phyloP scores from a whole-genome alignment of 2,888 invertebrate species.

The Taphrorychus bicolor region DNA sequence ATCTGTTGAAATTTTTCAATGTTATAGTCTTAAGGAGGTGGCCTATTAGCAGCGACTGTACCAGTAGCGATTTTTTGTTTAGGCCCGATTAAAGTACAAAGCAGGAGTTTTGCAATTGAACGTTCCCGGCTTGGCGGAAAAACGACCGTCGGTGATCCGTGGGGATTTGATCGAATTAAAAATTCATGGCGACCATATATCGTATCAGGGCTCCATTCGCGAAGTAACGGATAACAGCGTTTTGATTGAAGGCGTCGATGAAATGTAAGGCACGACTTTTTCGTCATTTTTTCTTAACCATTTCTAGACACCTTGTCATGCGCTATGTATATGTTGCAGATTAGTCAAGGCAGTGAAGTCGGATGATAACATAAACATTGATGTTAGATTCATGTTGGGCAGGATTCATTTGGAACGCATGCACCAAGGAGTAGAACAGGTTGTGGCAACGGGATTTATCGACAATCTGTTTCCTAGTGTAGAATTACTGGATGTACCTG shows the following conservation, averaged over 20 bases:
- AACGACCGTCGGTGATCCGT: slow-evolving; percentile 69
- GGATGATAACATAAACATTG: slow-evolving; percentile 51
- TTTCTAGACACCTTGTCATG: not conserved
- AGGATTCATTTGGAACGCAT: slow-evolving; percentile 61
- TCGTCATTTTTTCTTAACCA: not conserved
- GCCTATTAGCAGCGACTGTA: too few species aligned
- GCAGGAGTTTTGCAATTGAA: slow-evolving; percentile 57
- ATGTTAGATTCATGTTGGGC: slow-evolving; percentile 61
- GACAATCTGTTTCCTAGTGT: slow-evolving; percentile 48
- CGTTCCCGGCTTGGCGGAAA: slow-evolving; percentile 73
- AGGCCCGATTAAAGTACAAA: slow-evolving; percentile 20
- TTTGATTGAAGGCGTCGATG: slow-evolving; percentile 56
- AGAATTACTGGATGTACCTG: slow-evolving; percentile 8
- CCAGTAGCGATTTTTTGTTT: too few species aligned
- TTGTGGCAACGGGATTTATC: slow-evolving; percentile 42
- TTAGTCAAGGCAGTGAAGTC: slow-evolving; percentile 43
- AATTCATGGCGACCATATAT: slow-evolving; percentile 50
- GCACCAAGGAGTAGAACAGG: slow-evolving; percentile 59
- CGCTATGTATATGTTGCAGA: too few species aligned
- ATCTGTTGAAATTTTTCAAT: too few species aligned
- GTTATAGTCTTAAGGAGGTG: too few species aligned
- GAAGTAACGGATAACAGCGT: slow-evolving; percentile 57
- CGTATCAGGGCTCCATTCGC: slow-evolving; percentile 59
- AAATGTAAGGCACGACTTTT: slow-evolving; percentile 49
- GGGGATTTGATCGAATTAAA: slow-evolving; percentile 65